phyloP scores from a whole-genome alignment of 2,113 vertebrate species.

The Leucosticte australis region DNA sequence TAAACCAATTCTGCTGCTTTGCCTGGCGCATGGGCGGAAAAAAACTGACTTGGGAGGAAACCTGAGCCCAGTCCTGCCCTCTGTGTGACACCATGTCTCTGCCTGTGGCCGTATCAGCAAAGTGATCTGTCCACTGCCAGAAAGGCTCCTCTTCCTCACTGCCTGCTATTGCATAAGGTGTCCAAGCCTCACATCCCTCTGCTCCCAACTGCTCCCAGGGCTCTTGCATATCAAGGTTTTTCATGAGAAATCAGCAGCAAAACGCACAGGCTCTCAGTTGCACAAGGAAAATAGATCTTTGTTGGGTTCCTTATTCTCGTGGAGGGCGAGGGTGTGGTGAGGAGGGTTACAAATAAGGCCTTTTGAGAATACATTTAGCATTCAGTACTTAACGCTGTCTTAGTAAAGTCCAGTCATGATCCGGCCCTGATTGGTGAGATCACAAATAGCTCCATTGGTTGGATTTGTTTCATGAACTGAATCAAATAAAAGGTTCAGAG shows the following conservation, averaged over 20 bases:
- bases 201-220: conserved; percentile 67
- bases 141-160: conserved; percentile 48
- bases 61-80: background rate
- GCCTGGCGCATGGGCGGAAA: background rate
- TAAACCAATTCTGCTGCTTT: background rate
- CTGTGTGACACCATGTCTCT: conserved; percentile 13
- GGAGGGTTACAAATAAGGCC: conserved; percentile 65
- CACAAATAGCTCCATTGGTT: conserved; percentile 41
- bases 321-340: conserved; percentile 22
- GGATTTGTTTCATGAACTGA: background rate
- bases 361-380: conserved; percentile 62
- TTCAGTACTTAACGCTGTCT: conserved; percentile 58
- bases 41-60: background rate
- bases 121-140: conserved; percentile 11
- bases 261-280: conserved; percentile 70
- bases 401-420: conserved; percentile 53
- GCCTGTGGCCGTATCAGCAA: background rate
- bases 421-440: conserved; percentile 59
- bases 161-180: background rate
- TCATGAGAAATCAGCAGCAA: conserved; percentile 67
- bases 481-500: conserved; percentile 26
- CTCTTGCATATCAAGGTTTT: conserved; percentile 71
- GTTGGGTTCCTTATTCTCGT: background rate
- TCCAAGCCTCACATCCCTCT: conserved; percentile 41
- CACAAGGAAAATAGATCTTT: conserved; percentile 65